Conservation (phyloP, 2,797 vertebrate genomes). For the Setipinna tenuifilis region DNA sequence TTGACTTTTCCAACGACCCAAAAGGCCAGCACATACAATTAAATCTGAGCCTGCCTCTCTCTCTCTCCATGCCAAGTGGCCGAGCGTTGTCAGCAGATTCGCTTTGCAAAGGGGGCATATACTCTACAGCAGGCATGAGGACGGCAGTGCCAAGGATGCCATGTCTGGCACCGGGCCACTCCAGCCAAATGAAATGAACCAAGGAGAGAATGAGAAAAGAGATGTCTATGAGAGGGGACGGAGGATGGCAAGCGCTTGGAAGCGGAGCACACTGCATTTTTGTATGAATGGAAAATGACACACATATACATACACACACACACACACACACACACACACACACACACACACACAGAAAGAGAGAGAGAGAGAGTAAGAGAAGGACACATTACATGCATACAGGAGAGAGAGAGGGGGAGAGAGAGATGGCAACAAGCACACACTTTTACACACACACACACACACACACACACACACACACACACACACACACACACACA, state of each 20-base stretch:
- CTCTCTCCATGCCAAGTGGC: slow-evolving; percentile 35
- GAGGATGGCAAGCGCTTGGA: background rate
- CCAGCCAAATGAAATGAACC: slow-evolving; percentile 24
- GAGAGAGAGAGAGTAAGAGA: no score
- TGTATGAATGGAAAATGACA: background rate
- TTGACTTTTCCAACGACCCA: slow-evolving; percentile 48
- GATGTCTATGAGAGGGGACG: background rate
- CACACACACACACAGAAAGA: background rate
- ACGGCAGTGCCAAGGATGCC: slow-evolving; percentile 43
- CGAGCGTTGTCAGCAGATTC: slow-evolving; percentile 39
- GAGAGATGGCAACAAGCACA: no score
- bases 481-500: background rate
- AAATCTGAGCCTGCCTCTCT: slow-evolving; percentile 33
- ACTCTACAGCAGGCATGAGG: slow-evolving; percentile 43
- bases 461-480: background rate
- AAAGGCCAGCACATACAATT: slow-evolving; percentile 1
- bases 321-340: background rate
- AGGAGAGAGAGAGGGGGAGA: no score
- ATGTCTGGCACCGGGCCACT: slow-evolving; percentile 34
- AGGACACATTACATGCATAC: background rate
- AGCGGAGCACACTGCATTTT: no score
- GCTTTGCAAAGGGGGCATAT: slow-evolving; percentile 42
- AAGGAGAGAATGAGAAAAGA: slow-evolving; percentile 17
- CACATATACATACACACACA: background rate
- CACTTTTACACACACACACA: background rate